Base-by-base conservation (phyloP, 2,113 vertebrate genomes). In the Brachyhypopomus occidentalis region DNA sequence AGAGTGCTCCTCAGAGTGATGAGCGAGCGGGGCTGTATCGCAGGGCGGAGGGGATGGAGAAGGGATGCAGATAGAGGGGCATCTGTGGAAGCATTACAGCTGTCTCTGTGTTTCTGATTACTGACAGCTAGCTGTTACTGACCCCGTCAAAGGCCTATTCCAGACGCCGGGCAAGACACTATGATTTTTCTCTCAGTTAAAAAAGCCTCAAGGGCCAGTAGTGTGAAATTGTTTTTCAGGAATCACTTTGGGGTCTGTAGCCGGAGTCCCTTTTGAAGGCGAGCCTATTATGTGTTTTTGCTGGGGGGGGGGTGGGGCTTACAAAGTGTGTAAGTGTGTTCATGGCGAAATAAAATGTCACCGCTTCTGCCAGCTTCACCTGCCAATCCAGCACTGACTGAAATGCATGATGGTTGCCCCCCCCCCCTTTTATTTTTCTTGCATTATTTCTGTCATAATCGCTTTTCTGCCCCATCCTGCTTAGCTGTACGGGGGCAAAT, bases 401-500 rank as follows among this genome's bases (percentile, higher is more conserved):
- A 78, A 78, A 77, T n/a, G 74, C 75, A 27, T 48, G 23, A 63
- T 27, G 62, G 20, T n/a, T 27, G 23, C 0, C 8, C 22, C n/a
- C 14, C 4, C 9, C 19, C 83, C 84, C 83, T 76, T 74, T 84
- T 86, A 86, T 66, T 56, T 63, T 75, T 77, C 20, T 19, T 20
- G 11, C 55, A 4, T 83, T 23, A 63, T 14, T 72, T 62, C 88
- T 81, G 38, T 41, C 74, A 70, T 70, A 70, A 70, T 70, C 27
- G 66, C 36, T 70, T 62, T 63, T 72, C 16, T 66, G 85, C 72
- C 66, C 79, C 3, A 72, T 48, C 76, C 74, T 8, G 52, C 30
- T 12, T 72, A 81, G 87, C 87, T 91, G 90, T 91, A 86, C 88
- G 81, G 86, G 86, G 84, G 76, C 88, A 90, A 93, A 90, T 89